Conservation (phyloP, 2,888 invertebrate genomes). For the Girardia tigrina region DNA sequence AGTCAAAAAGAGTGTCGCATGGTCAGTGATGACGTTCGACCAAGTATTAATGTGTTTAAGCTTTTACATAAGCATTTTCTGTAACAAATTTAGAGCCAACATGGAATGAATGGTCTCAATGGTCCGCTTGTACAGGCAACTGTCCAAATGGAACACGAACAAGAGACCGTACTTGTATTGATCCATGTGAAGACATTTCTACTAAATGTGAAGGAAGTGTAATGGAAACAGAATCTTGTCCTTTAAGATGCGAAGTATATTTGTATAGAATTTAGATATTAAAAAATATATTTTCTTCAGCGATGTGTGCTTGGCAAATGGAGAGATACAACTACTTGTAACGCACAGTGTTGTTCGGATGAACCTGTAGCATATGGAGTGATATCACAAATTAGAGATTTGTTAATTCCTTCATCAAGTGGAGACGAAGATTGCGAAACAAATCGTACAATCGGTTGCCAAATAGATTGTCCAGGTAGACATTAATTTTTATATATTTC, state of each 20-base stretch:
- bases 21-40: background rate
- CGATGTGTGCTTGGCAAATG: constrained; percentile 13
- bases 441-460: background rate
- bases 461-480: background rate
- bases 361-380: background rate
- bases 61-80: no score
- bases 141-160: constrained; percentile 25
- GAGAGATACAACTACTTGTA: constrained; percentile 12
- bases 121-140: constrained; percentile 16
- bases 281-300: background rate
- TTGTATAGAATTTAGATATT: background rate
- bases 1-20: background rate
- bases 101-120: constrained; percentile 28
- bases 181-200: constrained; percentile 19
- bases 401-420: background rate
- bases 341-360: background rate
- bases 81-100: background rate
- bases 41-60: no score
- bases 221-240: background rate
- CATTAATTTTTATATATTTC: background rate
- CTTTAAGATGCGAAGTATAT: background rate
- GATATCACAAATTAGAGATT: background rate
- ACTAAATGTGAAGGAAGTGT: background rate
- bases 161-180: constrained; percentile 25
- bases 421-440: background rate